Evolutionary conservation across 2,797 vertebrate species (phyloP), one percentile per base, ranked within the genome.

Genomic region (Chelon auratus): DNA sequence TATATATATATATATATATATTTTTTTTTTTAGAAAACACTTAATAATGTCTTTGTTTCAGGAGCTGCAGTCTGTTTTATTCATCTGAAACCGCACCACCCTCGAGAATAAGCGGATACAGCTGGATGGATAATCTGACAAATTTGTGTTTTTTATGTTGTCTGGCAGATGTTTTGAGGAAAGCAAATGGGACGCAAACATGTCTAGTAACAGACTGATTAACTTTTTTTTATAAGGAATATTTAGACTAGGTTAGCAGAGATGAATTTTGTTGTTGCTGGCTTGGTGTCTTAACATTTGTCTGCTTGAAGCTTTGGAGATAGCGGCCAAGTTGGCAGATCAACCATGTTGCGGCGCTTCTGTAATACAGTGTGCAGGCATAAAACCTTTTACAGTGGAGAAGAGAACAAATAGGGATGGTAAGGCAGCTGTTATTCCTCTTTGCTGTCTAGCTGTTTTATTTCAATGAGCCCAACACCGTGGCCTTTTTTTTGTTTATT

Each of bases 221-320:
- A 51, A 60, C 17, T 30, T 69, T 77, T 77, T 55, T 69, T 60
- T 45, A 14, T 17, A 54, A 70, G 56, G 72, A 62, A 73, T 63
- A 65, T 72, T 77, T 24, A 68, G 42, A 50, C 36, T 64, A 17
- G 12, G 48, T 60, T 65, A 50, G 48, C 47, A 68, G 62, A 85
- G 59, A 68, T 62, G 9, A n/a, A 65, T 66, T 60, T 45, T 78
- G 73, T 72, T 75, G 70, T 77, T 79, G 37, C 54, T 80, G 87
- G 77, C 70, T 20, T 8, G 4, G 47, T 53, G 62, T 56, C 71
- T 69, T 50, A 9, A 62, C 43, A 70, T 69, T 74, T 72, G 59
- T 80, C 73, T 76, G 30, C 33, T 45, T 60, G 54, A 77, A 54
- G 62, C 18, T 66, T 67, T 75, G 43, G 54, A 73, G 71, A 79